Base-by-base conservation (phyloP, 2,797 vertebrate genomes). In the Aplochiton taeniatus region DNA sequence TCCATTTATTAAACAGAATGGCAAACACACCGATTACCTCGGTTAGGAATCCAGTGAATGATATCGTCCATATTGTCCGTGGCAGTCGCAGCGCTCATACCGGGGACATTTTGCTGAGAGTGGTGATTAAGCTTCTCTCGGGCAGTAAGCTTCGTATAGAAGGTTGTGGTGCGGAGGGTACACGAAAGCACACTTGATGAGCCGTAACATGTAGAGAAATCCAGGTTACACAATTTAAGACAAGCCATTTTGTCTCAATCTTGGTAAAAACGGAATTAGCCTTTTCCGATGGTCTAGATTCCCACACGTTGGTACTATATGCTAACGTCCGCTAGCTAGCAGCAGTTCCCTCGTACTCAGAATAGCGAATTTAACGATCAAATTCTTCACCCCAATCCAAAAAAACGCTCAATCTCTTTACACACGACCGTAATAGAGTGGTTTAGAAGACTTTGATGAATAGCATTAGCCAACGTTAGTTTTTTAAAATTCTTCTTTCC, bases 161-260 rank as follows among this genome's bases (percentile, higher is more conserved):
- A 73, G 42, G 70, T 1, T 4, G 62, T 62, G 55, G 61, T 16
- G n/a, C 0, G 52, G 4, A 60, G 13, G 79, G 18, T 49, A 31
- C 16, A 56, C 2, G 50, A 58, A 31, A 10, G 63, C 51, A 31
- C 12, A 11, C 49, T 61, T 0, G 72, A 68, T 12, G 60, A 62
- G 53, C 31, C 58, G 53, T 50, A 11, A 52, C 41, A 61, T 11
- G 56, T 49, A 4, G 9, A 43, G 13, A 44, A 61, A 53, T 68
- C 74, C 63, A 60, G 14, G 11, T 47, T 11, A 19, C 66, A 75
- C 5, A 61, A 65, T 0, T 61, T 80, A 4, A 64, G 20, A 54
- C 44, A 64, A 69, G 89, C 88, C 91, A 92, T 92, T 51, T 64
- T 84, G 50, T 61, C 58, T 1, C 17, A 6, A 12, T n/a, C 14